These are phyloP conservation scores for Rhaphigaster nebulosa DNA, from an alignment of 2,888 invertebrate species.

Conservation along the genomic window DNA sequence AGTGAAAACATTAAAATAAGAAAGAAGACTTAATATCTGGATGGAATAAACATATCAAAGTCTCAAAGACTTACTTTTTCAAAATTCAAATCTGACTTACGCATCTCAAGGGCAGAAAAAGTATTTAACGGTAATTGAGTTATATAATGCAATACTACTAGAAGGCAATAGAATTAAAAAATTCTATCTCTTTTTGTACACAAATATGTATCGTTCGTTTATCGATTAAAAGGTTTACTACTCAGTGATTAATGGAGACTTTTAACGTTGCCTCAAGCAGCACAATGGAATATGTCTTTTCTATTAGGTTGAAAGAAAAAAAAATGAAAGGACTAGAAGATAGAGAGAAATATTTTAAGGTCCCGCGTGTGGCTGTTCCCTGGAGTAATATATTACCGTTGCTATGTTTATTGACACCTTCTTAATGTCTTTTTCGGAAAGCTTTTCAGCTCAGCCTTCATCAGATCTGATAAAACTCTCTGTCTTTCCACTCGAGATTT, in stretches of 20 bases:
- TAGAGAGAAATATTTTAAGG: slow-evolving; percentile 38
- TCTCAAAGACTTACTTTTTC: neutral
- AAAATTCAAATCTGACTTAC: neutral
- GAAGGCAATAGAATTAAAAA: neutral
- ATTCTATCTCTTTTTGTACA: neutral
- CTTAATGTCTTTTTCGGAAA: slow-evolving; percentile 45
- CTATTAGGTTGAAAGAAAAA: slow-evolving; percentile 12
- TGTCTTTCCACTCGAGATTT: slow-evolving; percentile 20
- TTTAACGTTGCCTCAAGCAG: slow-evolving; percentile 26
- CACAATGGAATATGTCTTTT: slow-evolving; percentile 43
- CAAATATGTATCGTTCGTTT: neutral
- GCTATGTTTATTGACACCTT: slow-evolving; percentile 40
- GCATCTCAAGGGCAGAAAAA: neutral
- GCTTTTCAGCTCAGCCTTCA: slow-evolving; percentile 2
- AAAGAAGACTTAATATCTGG: neutral
- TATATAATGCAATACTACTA: slow-evolving; percentile 3
- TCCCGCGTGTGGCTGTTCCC: neutral
- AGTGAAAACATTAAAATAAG: too few relatives aligned
- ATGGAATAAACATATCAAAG: neutral
- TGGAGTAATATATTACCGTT: neutral
- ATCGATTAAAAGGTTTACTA: slow-evolving; percentile 29
- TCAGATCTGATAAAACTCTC: slow-evolving; percentile 34
- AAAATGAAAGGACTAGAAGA: neutral
- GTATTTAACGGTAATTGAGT: neutral
- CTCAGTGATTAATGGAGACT: slow-evolving; percentile 27